phyloP scores from a whole-genome alignment of 2,113 vertebrate species.

The Hucho hucho region DNA sequence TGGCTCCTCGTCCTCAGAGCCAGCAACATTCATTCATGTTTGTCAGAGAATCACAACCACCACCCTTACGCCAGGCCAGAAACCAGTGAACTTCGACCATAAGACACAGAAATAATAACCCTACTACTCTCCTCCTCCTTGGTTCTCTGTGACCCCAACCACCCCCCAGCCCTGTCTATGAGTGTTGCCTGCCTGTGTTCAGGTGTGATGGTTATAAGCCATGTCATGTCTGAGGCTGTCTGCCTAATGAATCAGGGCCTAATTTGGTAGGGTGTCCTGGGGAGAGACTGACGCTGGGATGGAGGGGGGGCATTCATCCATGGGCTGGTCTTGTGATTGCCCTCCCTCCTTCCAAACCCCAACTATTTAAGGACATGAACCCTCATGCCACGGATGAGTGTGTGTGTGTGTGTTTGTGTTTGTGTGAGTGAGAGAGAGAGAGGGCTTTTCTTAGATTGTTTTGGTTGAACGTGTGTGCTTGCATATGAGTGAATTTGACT shows the following conservation, averaged over 20 bases:
- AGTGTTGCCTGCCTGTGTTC: no score
- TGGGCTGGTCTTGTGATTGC: conserved; percentile 34
- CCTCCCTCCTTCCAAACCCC: conserved; percentile 9
- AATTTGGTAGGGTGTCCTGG: conserved; percentile 31
- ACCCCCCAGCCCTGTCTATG: no score
- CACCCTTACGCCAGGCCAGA: neutral
- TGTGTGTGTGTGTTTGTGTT: neutral
- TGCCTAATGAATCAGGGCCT: conserved; percentile 28
- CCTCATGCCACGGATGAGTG: conserved; percentile 18
- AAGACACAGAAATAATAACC: neutral
- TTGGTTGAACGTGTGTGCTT: neutral
- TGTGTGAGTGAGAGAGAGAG: neutral
- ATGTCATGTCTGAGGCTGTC: neutral
- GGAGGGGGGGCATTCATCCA: conserved; percentile 3
- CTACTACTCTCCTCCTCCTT: neutral
- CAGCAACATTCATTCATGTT: neutral
- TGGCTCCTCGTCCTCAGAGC: neutral
- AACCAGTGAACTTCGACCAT: neutral
- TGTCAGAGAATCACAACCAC: conserved; percentile 1
- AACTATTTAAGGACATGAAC: conserved; percentile 25
- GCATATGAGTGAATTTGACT: neutral
- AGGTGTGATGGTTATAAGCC: no score
- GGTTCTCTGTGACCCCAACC: neutral
- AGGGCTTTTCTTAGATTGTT: no score
- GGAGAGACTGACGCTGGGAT: conserved; percentile 6